Evolutionary conservation across 1,140 invertebrate genomes (phyloP).

Genomic region (Trinorchestia longiramus): DNA sequence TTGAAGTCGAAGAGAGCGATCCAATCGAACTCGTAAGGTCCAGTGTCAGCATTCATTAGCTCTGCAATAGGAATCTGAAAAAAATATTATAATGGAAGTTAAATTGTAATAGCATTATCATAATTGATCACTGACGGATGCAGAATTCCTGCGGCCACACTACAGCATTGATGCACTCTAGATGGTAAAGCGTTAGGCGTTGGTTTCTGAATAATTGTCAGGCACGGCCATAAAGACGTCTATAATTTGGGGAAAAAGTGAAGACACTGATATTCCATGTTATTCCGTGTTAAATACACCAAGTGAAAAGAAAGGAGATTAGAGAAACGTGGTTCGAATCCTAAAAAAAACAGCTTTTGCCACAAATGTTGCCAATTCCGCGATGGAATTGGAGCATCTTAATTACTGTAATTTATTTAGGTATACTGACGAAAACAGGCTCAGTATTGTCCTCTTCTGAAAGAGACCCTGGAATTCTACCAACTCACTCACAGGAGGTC

Average conservation of each 20-base stretch:
- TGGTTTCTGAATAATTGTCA: background rate
- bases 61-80: background rate
- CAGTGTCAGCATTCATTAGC: background rate
- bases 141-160: background rate
- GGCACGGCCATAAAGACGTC: background rate
- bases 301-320: too few species aligned
- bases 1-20: background rate
- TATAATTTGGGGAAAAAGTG: background rate
- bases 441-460: background rate
- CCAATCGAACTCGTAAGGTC: slow-evolving; percentile 1
- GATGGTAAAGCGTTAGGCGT: background rate
- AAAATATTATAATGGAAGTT: background rate
- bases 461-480: too few species aligned
- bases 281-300: too few species aligned
- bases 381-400: background rate
- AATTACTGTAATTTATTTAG: background rate
- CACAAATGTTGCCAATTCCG: background rate
- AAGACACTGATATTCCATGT: background rate
- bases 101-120: background rate
- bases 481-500: too few species aligned
- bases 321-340: background rate
- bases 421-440: background rate
- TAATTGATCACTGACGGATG: background rate
- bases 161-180: background rate
- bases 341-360: background rate